Evolutionary conservation across 1,140 invertebrate genomes (phyloP).

Genomic region (Bombus huntii): DNA sequence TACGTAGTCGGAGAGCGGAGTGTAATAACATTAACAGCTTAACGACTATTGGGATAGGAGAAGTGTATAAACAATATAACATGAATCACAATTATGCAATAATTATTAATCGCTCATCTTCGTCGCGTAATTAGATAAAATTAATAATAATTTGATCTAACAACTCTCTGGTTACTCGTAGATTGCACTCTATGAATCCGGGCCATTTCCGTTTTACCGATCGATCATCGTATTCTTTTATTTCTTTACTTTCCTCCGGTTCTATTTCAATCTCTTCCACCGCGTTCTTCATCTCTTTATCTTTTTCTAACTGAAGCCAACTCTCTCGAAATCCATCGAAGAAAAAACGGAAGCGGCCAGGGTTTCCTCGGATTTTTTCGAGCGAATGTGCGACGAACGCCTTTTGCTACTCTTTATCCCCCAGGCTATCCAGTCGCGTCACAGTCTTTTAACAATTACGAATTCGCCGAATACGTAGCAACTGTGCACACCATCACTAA

Average conservation of each 20-base stretch:
- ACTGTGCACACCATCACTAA: conserved; percentile 56
- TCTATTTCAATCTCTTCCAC: neutral
- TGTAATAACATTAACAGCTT: conserved; percentile 82
- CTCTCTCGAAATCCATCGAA: neutral
- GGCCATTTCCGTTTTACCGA: conserved; percentile 64
- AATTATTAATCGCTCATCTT: conserved; percentile 66
- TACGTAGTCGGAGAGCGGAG: conserved; percentile 70
- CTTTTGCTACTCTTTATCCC: conserved; percentile 16
- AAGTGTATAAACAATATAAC: conserved; percentile 81
- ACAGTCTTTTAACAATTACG: conserved; percentile 65
- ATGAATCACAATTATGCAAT: conserved; percentile 81
- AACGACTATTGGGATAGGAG: conserved; percentile 77
- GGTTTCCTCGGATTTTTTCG: conserved; percentile 75
- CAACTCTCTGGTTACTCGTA: conserved; percentile 77
- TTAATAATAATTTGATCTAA: conserved; percentile 79
- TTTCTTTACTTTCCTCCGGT: neutral
- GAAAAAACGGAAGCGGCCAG: conserved; percentile 63
- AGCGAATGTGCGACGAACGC: conserved; percentile 64
- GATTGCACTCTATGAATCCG: conserved; percentile 80
- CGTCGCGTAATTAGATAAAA: conserved; percentile 67
- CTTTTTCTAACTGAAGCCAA: too few species aligned
- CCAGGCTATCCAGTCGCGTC: conserved; percentile 52
- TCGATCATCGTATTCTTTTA: conserved; percentile 45
- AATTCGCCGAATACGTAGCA: conserved; percentile 33
- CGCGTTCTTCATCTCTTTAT: neutral